Conservation (phyloP, 1,140 invertebrate genomes). For the Platyscapa corneri region DNA sequence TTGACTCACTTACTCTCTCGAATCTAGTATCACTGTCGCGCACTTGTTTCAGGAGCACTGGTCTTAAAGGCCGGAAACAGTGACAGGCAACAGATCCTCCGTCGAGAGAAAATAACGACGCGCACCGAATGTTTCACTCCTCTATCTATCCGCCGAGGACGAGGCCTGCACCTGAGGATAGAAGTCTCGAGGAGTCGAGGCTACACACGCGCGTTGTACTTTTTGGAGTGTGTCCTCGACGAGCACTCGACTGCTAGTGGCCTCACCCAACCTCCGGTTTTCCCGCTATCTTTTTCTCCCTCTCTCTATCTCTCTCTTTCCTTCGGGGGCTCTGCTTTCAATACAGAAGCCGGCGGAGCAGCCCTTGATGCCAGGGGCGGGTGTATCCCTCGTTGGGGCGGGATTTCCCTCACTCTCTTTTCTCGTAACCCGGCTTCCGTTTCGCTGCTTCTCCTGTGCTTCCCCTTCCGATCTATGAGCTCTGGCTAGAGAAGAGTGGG, state of each 20-base stretch:
- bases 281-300: slow-evolving; percentile 1
- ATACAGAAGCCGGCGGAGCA: not conserved
- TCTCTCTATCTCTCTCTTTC: not conserved
- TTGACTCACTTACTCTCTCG: not conserved
- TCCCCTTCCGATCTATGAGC: not conserved
- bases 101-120: not conserved
- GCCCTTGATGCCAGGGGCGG: slow-evolving; percentile 61
- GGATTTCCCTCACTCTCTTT: not conserved
- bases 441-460: not conserved
- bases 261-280: slow-evolving; percentile 48
- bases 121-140: not conserved
- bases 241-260: slow-evolving; percentile 74
- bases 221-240: slow-evolving; percentile 67
- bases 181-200: not conserved
- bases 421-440: not conserved
- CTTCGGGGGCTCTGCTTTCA: not conserved
- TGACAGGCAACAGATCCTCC: not conserved
- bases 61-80: not conserved
- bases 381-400: slow-evolving; percentile 67
- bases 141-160: not conserved
- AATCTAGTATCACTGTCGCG: not conserved
- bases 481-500: not conserved
- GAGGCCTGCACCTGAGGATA: not conserved
- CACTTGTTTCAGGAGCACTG: not conserved
- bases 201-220: not conserved